These are phyloP conservation scores for Leptonema lineaticorne DNA, from an alignment of 1,140 invertebrate species.

Conservation along the genomic window DNA sequence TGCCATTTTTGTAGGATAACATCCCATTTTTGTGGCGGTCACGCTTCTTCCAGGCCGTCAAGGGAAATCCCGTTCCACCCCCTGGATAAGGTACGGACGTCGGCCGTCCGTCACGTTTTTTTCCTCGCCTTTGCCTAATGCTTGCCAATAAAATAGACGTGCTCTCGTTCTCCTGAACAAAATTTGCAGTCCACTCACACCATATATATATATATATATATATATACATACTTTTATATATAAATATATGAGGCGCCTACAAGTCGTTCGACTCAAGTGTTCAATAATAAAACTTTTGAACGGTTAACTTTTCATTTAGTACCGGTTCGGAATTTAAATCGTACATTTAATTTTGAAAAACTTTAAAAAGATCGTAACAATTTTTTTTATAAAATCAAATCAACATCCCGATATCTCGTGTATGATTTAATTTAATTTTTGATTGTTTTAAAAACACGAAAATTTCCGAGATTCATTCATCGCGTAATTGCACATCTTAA, in stretches of 20 bases:
- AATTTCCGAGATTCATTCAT: no score
- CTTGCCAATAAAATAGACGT: slow-evolving; percentile 24
- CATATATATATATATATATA: background rate
- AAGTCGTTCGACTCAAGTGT: no score
- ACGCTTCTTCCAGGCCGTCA: background rate
- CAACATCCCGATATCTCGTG: no score
- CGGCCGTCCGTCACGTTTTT: slow-evolving; percentile 16
- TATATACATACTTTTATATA: background rate
- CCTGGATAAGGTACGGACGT: background rate
- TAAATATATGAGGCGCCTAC: background rate
- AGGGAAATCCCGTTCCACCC: background rate
- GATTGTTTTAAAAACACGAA: no score
- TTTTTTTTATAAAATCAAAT: no score
- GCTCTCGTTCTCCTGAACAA: background rate
- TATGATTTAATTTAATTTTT: no score
- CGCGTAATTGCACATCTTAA: background rate
- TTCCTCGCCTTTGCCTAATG: slow-evolving; percentile 9
- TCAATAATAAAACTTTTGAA: no score
- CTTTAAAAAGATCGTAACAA: no score
- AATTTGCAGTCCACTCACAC: background rate
- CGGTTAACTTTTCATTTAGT: no score
- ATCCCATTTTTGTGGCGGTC: background rate
- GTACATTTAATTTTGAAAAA: no score
- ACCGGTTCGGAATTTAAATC: no score
- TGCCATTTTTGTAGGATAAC: no score